phyloP scores from a whole-genome alignment of 2,888 invertebrate genomes.

The Criorhina ranunculi region DNA sequence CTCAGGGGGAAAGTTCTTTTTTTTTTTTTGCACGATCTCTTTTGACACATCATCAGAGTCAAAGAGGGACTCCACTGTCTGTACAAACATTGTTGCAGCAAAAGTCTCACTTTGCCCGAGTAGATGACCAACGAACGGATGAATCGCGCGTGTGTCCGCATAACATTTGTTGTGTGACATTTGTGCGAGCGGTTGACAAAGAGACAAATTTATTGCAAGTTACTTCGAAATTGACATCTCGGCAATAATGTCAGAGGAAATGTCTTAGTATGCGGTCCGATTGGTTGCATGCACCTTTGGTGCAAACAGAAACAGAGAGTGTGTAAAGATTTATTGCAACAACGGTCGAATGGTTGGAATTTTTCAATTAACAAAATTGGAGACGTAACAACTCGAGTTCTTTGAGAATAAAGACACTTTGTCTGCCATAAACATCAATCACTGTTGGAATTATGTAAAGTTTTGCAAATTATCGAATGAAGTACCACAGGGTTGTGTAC shows the following conservation, averaged over 20 bases:
- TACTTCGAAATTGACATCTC: constrained; percentile 37
- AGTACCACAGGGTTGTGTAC: no score
- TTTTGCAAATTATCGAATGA: no score
- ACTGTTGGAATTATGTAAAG: no score
- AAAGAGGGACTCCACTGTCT: not conserved
- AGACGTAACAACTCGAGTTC: no score
- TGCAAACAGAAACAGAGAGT: not conserved
- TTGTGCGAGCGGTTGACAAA: constrained; percentile 35
- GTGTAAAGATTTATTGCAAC: constrained; percentile 16
- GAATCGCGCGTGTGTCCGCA: constrained; percentile 36
- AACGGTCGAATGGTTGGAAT: not conserved
- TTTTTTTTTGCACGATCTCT: constrained; percentile 28
- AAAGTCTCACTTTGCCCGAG: not conserved
- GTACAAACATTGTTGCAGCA: constrained; percentile 4
- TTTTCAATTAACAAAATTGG: constrained; percentile 6
- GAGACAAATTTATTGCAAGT: constrained; percentile 61
- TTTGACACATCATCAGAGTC: constrained; percentile 32
- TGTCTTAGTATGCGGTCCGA: constrained; percentile 28
- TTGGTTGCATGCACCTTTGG: not conserved
- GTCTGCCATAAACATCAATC: no score
- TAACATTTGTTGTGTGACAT: constrained; percentile 39
- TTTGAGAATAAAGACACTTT: no score
- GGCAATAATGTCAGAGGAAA: constrained; percentile 53
- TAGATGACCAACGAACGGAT: constrained; percentile 25
- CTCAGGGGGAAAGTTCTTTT: not conserved